Percentiles rank a stretch among this genome's conserved stretches.
These are phyloP conservation scores for Netta rufina DNA, from an alignment of 2,797 vertebrate species.

Conservation along the genomic window DNA sequence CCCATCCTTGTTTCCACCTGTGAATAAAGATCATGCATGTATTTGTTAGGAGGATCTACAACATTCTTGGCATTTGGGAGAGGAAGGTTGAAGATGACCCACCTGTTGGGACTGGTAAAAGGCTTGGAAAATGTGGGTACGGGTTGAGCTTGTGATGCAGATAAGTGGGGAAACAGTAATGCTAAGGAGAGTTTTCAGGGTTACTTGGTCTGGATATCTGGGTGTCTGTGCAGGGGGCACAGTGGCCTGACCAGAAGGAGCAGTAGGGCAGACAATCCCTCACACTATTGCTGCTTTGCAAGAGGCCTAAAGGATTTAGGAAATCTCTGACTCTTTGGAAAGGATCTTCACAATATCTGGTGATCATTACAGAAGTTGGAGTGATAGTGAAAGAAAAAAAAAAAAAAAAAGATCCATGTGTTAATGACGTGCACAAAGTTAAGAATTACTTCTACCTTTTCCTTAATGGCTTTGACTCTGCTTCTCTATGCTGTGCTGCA, in stretches of 20 bases:
- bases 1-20: background rate
- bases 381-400: background rate
- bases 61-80: accelerated
- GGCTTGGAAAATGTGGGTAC: background rate
- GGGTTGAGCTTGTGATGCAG: background rate
- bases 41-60: background rate
- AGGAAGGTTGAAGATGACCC: background rate
- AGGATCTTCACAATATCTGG: background rate
- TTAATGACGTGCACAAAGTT: background rate
- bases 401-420: accelerated
- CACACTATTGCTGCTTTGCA: background rate
- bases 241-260: background rate
- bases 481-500: accelerated
- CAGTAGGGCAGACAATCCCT: background rate
- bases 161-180: background rate
- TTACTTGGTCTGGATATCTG: background rate
- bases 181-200: background rate
- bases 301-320: background rate
- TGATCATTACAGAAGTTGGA: background rate
- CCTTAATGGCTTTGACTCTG: background rate
- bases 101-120: background rate
- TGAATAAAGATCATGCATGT: background rate
- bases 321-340: background rate
- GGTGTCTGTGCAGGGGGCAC: background rate
- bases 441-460: background rate